Base-by-base conservation (phyloP, 2,797 vertebrate genomes). In the Siniperca obscura region DNA sequence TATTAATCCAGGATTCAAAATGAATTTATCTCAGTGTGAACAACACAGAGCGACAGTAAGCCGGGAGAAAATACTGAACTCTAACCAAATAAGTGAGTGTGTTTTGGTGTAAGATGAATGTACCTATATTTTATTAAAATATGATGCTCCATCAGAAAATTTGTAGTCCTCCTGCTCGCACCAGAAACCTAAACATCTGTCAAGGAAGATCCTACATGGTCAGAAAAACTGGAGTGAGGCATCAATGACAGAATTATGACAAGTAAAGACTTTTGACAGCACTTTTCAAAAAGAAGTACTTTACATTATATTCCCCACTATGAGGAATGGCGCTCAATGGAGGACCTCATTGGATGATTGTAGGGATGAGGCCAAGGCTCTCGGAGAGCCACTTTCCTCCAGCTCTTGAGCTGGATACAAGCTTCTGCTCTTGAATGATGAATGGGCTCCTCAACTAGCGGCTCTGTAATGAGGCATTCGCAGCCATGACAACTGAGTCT, bases 261-360 rank as follows among this genome's bases (percentile, higher is more conserved):
- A 70, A 83, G 76, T 81, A 73, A 88, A 91, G 89, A 91, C 87
- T 87, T 92, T 84, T 90, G 87, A 87, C 84, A 61, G 80, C 40
- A 81, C 82, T 87, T 85, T 87, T 66, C 72, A 77, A 88, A 74
- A 86, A 90, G 74, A 27, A 86, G 72, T 89, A 70, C 90, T 91
- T 87, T 88, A 89, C 77, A 88, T 91, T 86, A 86, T 86, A 61
- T 86, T 86, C 77, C 77, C 68, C 80, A 64, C 70, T 79, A 48
- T 71, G 78, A 87, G 88, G 80, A 86, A 84, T 12, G 55, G 62
- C 25, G 76, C 83, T 89, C 79, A 91, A 85, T 91, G 82, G 79
- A 91, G 83, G 84, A 87, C 73, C 90, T 92, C 87, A 94, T 92
- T 93, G 91, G 91, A 93, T 91, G 89, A 94, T 92, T 93, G 89